A percentile compares a stretch with the other conserved stretches of the same genome.
Evolutionary conservation across 2,797 vertebrate species (phyloP).

Genomic region (Characodon lateralis): DNA sequence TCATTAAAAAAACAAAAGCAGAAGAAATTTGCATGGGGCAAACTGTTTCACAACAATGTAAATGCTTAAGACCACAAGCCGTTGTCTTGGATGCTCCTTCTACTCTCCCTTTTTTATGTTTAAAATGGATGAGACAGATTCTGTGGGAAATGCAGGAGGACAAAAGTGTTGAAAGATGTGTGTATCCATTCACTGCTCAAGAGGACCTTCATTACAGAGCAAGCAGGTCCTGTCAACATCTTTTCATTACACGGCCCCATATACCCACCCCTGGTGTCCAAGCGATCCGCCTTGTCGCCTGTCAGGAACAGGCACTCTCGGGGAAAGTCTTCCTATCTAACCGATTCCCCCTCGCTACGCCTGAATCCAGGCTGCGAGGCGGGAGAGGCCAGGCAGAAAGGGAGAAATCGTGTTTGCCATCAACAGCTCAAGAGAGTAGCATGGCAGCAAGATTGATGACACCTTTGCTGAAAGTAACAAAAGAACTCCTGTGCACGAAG

Average conservation of each 20-base stretch:
- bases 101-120: conserved; percentile 54
- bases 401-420: conserved; percentile 83
- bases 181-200: conserved; percentile 75
- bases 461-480: conserved; percentile 86
- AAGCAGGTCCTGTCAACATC: conserved; percentile 81
- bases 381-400: conserved; percentile 79
- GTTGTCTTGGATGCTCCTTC: conserved; percentile 58
- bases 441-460: conserved; percentile 93
- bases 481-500: conserved; percentile 89
- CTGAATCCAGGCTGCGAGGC: conserved; percentile 72
- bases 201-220: conserved; percentile 80
- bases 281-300: conserved; percentile 74
- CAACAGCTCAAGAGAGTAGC: conserved; percentile 88
- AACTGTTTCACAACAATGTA: conserved; percentile 32
- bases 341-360: conserved; percentile 66
- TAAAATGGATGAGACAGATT: conserved; percentile 71
- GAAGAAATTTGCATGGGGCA: neutral
- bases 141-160: conserved; percentile 71
- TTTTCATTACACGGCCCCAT: conserved; percentile 81
- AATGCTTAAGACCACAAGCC: conserved; percentile 63
- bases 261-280: conserved; percentile 78
- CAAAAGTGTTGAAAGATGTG: conserved; percentile 75
- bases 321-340: conserved; percentile 80
- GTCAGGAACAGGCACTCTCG: conserved; percentile 77
- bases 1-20: neutral